Percentiles rank a stretch among this genome's conserved stretches.
Conservation (phyloP, 1,140 invertebrate genomes). For the Cyrtorhinus lividipennis region DNA sequence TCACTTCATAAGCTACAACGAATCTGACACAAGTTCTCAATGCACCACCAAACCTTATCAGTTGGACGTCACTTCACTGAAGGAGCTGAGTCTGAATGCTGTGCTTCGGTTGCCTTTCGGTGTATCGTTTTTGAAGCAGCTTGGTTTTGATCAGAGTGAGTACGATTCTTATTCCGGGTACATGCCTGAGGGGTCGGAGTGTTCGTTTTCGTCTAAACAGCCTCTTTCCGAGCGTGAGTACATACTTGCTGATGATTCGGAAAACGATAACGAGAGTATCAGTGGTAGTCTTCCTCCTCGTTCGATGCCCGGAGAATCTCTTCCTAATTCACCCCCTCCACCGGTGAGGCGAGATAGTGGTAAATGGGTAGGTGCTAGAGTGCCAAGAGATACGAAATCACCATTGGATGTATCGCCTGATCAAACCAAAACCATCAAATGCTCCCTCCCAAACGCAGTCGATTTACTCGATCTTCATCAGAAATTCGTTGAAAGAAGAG, state of each 20-base stretch:
- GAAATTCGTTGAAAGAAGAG: conserved; percentile 46
- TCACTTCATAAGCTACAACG: not conserved
- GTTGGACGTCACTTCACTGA: not conserved
- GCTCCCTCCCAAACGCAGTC: conserved; percentile 35
- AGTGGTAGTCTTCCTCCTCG: not conserved
- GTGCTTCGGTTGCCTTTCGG: conserved; percentile 8
- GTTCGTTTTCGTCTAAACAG: conserved; percentile 1
- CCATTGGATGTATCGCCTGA: conserved; percentile 54
- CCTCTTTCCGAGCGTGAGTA: conserved; percentile 4
- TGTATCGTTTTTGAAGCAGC: not conserved
- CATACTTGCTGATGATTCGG: not conserved
- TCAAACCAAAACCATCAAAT: conserved; percentile 36
- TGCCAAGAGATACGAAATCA: conserved; percentile 36
- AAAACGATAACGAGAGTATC: conserved; percentile 12
- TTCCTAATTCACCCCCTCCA: not conserved
- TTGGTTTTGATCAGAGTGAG: conserved; percentile 5
- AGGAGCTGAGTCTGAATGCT: conserved; percentile 7
- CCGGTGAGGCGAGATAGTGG: conserved; percentile 10
- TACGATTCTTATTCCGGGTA: conserved; percentile 13
- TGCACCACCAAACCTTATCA: not conserved
- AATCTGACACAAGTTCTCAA: not conserved
- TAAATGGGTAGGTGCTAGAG: conserved; percentile 19
- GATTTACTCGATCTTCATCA: conserved; percentile 48
- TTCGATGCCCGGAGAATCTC: not conserved
- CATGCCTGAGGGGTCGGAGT: conserved; percentile 12